Percentiles rank a stretch among this genome's conserved stretches.
phyloP scores from a whole-genome alignment of 2,888 invertebrate genomes.

The Athalia rosae region DNA sequence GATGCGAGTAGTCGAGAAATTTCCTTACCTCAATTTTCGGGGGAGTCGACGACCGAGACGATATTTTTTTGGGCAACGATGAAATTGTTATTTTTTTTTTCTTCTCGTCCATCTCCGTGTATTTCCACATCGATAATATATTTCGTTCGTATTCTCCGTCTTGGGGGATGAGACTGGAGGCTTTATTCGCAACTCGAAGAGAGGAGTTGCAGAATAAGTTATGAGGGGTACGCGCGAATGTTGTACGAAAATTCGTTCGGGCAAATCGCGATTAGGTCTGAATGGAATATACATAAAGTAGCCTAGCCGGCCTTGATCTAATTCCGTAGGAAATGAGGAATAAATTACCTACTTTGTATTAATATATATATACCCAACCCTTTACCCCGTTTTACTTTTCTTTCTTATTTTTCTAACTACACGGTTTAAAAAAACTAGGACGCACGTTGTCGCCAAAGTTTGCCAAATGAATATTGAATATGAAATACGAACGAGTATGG shows the following conservation, averaged over 20 bases:
- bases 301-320: background rate
- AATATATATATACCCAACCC: background rate
- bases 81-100: no score
- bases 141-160: no score
- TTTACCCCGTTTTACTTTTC: background rate
- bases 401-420: background rate
- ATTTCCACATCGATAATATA: no score
- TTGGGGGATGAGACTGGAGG: no score
- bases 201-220: no score
- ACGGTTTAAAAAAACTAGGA: background rate
- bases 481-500: background rate
- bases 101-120: background rate
- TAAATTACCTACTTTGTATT: background rate
- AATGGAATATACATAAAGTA: background rate
- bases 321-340: background rate
- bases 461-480: constrained; percentile 27
- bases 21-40: no score
- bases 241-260: no score
- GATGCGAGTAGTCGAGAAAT: no score
- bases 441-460: constrained; percentile 1
- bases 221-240: no score
- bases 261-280: background rate
- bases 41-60: no score
- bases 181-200: no score
- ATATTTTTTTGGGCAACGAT: no score